These are phyloP conservation scores for Ctenicera cuprea DNA, from an alignment of 2,888 invertebrate species.

Conservation along the genomic window DNA sequence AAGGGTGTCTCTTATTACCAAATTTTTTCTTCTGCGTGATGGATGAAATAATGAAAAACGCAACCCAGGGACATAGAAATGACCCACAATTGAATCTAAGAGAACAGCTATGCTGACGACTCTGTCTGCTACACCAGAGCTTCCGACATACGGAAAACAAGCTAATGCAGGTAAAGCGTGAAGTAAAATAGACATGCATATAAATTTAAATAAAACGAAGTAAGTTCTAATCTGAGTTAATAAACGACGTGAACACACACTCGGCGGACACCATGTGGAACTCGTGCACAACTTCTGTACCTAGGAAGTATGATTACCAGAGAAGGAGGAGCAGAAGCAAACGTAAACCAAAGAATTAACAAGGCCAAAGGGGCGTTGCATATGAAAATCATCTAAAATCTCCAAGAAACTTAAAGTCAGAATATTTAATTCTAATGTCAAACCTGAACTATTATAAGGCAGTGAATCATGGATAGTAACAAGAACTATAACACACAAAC, in stretches of 20 bases:
- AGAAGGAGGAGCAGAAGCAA: neutral
- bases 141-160: neutral
- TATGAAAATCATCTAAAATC: neutral
- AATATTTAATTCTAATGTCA: neutral
- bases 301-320: neutral
- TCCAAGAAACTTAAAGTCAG: too few species aligned
- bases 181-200: neutral
- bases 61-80: too few species aligned
- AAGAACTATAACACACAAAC: neutral
- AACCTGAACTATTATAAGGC: neutral
- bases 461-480: neutral
- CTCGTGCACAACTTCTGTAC: neutral
- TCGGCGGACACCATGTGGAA: neutral
- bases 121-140: neutral
- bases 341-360: constrained; percentile 6
- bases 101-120: too few species aligned
- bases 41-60: too few species aligned
- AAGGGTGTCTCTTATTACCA: neutral
- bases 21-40: too few species aligned
- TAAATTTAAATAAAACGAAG: neutral
- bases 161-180: neutral
- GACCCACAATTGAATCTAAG: too few species aligned
- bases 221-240: neutral
- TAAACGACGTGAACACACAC: neutral
- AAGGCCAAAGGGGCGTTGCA: neutral